Conservation (phyloP, 2,888 invertebrate genomes). For the Lasioglossum morio region DNA sequence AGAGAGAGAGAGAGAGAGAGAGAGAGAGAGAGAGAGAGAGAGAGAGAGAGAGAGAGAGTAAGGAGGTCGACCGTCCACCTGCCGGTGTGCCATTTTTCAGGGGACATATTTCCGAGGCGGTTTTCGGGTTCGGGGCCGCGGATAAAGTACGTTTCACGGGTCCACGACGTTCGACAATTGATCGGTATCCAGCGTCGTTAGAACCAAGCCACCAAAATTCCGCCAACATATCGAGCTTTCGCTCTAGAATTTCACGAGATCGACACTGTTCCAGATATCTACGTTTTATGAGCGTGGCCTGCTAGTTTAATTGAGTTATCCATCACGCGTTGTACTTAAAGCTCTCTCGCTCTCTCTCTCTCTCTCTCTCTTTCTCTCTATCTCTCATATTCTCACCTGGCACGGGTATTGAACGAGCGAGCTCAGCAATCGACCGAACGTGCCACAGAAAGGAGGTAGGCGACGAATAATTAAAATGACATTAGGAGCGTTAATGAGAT, state of each 20-base stretch:
- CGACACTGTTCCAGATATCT: constrained; percentile 9
- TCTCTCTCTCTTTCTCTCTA: no score
- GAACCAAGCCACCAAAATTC: constrained; percentile 12
- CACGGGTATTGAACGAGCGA: background rate
- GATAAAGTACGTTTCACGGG: constrained; percentile 17
- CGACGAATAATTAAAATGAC: constrained; percentile 41
- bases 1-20: background rate
- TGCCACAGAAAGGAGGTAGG: constrained; percentile 23
- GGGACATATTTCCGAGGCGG: background rate
- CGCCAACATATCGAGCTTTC: background rate
- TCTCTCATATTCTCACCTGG: background rate
- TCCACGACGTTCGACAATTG: constrained; percentile 14
- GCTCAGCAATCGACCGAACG: background rate
- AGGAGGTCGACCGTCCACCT: constrained; percentile 33
- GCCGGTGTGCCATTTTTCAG: constrained; percentile 31
- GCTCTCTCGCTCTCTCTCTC: background rate
- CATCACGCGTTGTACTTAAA: background rate
- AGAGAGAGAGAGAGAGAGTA: background rate
- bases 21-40: background rate
- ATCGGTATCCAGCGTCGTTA: constrained; percentile 35
- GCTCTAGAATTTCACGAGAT: background rate
- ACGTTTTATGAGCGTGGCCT: background rate
- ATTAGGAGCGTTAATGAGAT: constrained; percentile 40
- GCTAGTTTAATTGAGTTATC: background rate
- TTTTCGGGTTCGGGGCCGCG: background rate